Evolutionary conservation across 2,888 invertebrate species (phyloP).

Genomic region (Agrochola lychnidis): DNA sequence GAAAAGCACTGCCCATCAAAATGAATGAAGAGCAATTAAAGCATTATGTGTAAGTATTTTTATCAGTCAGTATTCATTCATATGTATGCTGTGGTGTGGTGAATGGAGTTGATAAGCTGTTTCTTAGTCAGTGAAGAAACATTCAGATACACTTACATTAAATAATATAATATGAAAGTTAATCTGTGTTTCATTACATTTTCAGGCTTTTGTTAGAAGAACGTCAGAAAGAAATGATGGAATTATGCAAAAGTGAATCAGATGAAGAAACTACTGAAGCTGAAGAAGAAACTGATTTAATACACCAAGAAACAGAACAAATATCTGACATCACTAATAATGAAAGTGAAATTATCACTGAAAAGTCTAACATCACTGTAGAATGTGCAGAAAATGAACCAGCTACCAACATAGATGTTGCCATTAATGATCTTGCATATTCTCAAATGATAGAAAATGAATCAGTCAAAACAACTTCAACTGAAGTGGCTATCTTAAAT

Average conservation of each 20-base stretch:
- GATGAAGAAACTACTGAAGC: constrained; percentile 63
- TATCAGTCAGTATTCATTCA: neutral
- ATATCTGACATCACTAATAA: constrained; percentile 1
- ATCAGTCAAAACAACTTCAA: constrained; percentile 11
- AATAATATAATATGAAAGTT: neutral
- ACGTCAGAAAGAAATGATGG: constrained; percentile 93
- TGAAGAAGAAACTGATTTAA: constrained; percentile 47
- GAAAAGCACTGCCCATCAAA: constrained; percentile 89
- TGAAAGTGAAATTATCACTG: constrained; percentile 12
- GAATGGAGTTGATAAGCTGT: neutral
- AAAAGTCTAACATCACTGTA: constrained; percentile 17
- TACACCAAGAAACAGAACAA: constrained; percentile 19
- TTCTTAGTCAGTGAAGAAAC: neutral
- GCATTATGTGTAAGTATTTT: constrained; percentile 91
- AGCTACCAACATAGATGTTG: constrained; percentile 11
- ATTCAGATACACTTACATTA: neutral
- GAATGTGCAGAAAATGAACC: constrained; percentile 18
- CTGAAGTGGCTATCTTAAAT: constrained; percentile 15
- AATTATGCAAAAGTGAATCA: constrained; percentile 93
- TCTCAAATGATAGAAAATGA: constrained; percentile 36
- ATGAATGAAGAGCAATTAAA: constrained; percentile 93
- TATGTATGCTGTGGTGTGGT: neutral
- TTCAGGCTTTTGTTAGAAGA: constrained; percentile 92
- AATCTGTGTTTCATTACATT: constrained; percentile 1
- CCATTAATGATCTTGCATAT: constrained; percentile 31